A percentile compares a stretch with the other conserved stretches of the same genome.
phyloP scores from a whole-genome alignment of 2,113 vertebrate species.

The Ochotona princeps region DNA sequence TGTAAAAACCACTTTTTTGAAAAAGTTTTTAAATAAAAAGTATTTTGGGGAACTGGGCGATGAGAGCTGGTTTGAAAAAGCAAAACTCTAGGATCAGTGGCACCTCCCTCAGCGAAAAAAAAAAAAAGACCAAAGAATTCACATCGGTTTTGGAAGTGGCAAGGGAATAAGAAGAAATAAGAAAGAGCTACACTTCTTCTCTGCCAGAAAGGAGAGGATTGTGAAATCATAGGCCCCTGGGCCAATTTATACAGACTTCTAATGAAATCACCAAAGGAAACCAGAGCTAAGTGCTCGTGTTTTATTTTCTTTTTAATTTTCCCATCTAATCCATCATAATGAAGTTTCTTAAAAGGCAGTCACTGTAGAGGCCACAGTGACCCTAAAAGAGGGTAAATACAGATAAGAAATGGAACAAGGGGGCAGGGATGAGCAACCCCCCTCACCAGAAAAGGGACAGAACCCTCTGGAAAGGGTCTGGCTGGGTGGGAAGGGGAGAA shows the following conservation, averaged over 20 bases:
- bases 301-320: constrained; percentile 25
- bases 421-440: not conserved
- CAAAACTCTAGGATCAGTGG: not conserved
- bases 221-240: not conserved
- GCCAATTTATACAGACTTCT: not conserved
- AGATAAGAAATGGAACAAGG: not conserved
- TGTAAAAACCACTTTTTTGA: not conserved
- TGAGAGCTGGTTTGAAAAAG: not conserved
- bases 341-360: not conserved
- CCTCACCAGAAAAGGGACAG: accelerated
- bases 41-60: too few species aligned
- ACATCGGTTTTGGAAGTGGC: not conserved
- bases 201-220: not conserved
- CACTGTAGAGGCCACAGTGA: not conserved
- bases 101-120: not conserved
- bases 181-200: not conserved
- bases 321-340: not conserved
- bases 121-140: not conserved
- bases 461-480: not conserved
- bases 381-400: not conserved
- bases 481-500: accelerated
- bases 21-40: not conserved
- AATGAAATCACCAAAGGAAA: not conserved
- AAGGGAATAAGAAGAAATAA: not conserved
- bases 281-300: not conserved